Evolutionary conservation across 2,797 vertebrate species (phyloP).

Genomic region (Acanthornis magna): DNA sequence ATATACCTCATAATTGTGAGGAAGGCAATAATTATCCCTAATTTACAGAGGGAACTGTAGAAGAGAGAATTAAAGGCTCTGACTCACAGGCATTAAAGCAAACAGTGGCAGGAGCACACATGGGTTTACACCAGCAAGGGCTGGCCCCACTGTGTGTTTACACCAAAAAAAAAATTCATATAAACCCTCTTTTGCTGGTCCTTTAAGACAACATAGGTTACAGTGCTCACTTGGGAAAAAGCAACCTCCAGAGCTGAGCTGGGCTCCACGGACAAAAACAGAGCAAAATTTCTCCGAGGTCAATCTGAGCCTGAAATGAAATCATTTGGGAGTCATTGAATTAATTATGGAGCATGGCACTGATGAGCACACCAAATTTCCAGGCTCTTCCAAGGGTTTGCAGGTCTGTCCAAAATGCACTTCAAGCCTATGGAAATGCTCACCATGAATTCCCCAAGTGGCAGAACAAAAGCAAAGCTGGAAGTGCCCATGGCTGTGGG

Average conservation of each 20-base stretch:
- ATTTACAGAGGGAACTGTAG: neutral
- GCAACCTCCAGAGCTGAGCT: neutral
- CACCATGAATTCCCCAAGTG: neutral
- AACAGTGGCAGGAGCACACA: neutral
- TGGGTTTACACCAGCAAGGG: neutral
- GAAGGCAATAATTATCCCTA: conserved; percentile 5
- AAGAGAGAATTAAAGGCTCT: neutral
- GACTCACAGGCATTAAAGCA: neutral
- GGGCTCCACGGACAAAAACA: rapidly evolving
- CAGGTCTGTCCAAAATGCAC: neutral
- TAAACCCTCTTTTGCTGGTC: neutral
- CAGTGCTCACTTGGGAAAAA: neutral
- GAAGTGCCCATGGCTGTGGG: rapidly evolving
- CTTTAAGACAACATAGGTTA: neutral
- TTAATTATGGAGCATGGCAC: neutral
- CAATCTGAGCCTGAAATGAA: neutral
- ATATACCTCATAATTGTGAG: neutral
- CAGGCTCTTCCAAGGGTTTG: neutral
- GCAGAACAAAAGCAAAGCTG: neutral
- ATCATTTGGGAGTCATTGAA: neutral
- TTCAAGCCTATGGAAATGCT: neutral
- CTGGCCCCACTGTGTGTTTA: neutral
- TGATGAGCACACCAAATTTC: neutral
- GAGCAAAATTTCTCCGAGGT: neutral
- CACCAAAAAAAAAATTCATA: neutral